Conservation (phyloP, 2,888 invertebrate species). For the Ornithoptera priamus region DNA sequence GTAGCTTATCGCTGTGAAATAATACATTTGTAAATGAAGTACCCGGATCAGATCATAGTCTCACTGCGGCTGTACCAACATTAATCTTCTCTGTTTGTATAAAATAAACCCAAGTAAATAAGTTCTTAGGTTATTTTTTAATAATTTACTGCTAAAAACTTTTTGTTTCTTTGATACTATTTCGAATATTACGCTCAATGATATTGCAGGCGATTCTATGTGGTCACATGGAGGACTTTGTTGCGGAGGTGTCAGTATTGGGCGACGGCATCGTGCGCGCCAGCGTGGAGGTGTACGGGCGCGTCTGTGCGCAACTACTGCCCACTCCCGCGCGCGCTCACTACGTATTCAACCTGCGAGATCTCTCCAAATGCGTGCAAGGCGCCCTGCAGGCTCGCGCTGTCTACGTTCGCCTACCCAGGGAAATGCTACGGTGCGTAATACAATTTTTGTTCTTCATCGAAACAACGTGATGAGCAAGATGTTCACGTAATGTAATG, state of each 20-base stretch:
- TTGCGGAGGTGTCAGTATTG: slow-evolving; percentile 83
- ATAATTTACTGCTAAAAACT: too few species aligned
- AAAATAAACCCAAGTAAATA: too few species aligned
- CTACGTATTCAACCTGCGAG: slow-evolving; percentile 95
- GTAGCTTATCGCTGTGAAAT: too few species aligned
- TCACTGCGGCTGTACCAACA: too few species aligned
- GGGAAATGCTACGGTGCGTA: slow-evolving; percentile 81
- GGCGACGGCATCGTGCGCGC: slow-evolving; percentile 88
- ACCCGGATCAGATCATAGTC: too few species aligned
- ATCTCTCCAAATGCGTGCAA: slow-evolving; percentile 94
- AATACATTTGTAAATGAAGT: too few species aligned
- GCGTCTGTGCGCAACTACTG: slow-evolving; percentile 88
- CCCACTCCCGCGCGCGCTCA: slow-evolving; percentile 96
- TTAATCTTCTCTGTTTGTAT: too few species aligned
- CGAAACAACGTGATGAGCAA: too few species aligned
- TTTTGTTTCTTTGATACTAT: not conserved
- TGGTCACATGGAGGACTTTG: slow-evolving; percentile 90
- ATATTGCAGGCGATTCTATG: slow-evolving; percentile 82
- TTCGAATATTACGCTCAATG: not conserved
- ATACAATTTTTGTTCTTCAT: too few species aligned
- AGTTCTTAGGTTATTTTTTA: too few species aligned
- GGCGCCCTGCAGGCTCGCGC: slow-evolving; percentile 92
- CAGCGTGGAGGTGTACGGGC: slow-evolving; percentile 90
- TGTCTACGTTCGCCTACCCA: slow-evolving; percentile 83
- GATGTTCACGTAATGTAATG: too few species aligned